Evolutionary conservation across 2,888 invertebrate genomes (phyloP).

Genomic region (Platycheirus albimanus): DNA sequence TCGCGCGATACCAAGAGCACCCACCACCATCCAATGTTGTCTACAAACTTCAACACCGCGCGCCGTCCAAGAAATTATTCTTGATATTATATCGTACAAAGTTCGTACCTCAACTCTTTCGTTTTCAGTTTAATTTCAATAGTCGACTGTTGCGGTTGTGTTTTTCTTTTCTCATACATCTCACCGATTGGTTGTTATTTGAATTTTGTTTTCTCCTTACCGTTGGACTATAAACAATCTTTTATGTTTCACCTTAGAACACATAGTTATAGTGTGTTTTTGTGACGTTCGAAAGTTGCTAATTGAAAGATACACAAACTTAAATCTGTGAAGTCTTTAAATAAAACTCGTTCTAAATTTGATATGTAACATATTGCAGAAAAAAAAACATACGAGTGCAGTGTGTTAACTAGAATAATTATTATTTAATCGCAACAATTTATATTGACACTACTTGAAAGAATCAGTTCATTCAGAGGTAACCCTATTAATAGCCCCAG

Average conservation of each 20-base stretch:
- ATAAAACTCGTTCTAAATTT: no score
- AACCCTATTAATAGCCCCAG: conserved; percentile 39
- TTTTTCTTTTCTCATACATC: conserved; percentile 37
- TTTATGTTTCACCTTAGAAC: conserved; percentile 39
- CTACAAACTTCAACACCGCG: conserved; percentile 12
- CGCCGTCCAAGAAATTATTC: conserved; percentile 31
- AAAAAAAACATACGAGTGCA: no score
- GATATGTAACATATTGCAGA: no score
- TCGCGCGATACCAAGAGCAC: conserved; percentile 39
- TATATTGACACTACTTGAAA: conserved; percentile 47
- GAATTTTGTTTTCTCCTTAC: conserved; percentile 35
- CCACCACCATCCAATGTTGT: conserved; percentile 46
- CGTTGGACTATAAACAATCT: conserved; percentile 68
- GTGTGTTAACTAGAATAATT: neutral
- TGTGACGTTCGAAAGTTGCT: conserved; percentile 29
- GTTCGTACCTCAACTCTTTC: conserved; percentile 77
- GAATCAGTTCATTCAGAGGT: conserved; percentile 38
- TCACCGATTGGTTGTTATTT: conserved; percentile 32
- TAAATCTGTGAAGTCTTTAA: neutral
- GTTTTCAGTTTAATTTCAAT: conserved; percentile 77
- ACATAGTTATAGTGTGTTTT: conserved; percentile 19
- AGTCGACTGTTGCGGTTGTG: conserved; percentile 76
- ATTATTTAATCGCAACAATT: conserved; percentile 45
- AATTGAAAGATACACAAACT: neutral
- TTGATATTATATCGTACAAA: conserved; percentile 38